These are phyloP conservation scores for Menidia menidia DNA, from an alignment of 2,797 vertebrate species.

Conservation along the genomic window DNA sequence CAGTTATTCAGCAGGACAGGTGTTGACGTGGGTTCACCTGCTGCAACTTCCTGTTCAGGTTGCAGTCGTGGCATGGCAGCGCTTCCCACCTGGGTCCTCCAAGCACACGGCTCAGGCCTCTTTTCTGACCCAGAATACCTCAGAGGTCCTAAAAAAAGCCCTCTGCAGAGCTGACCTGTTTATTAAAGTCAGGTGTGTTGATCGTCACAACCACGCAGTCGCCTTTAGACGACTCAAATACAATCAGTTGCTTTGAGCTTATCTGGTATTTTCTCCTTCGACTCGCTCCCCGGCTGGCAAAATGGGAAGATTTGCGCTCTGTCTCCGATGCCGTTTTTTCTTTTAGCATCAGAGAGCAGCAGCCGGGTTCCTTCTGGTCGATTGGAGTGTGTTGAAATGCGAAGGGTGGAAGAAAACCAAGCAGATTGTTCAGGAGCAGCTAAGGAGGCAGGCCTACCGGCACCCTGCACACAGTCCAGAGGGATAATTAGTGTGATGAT, in stretches of 20 bases:
- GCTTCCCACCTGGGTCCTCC: no score
- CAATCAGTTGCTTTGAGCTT: neutral
- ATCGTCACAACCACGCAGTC: no score
- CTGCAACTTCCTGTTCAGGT: slow-evolving; percentile 35
- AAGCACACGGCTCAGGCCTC: no score
- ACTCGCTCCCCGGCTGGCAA: neutral
- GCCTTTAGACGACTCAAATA: no score
- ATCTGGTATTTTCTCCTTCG: neutral
- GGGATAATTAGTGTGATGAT: slow-evolving; percentile 8
- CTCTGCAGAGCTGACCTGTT: neutral
- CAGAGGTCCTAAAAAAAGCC: no score
- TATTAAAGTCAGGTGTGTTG: no score
- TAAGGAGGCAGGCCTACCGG: neutral
- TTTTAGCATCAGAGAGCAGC: neutral
- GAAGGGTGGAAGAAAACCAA: neutral
- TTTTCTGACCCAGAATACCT: no score
- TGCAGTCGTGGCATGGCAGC: neutral
- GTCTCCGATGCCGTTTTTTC: neutral
- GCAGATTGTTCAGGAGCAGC: neutral
- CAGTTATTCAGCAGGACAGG: slow-evolving; percentile 23
- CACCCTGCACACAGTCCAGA: neutral
- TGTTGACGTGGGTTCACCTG: slow-evolving; percentile 33
- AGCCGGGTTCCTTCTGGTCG: neutral
- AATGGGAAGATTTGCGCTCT: neutral
- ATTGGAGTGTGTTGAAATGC: neutral